Percentiles rank a stretch among this genome's conserved stretches.
Evolutionary conservation across 2,113 vertebrate species (phyloP).

Genomic region (Colius striatus): DNA sequence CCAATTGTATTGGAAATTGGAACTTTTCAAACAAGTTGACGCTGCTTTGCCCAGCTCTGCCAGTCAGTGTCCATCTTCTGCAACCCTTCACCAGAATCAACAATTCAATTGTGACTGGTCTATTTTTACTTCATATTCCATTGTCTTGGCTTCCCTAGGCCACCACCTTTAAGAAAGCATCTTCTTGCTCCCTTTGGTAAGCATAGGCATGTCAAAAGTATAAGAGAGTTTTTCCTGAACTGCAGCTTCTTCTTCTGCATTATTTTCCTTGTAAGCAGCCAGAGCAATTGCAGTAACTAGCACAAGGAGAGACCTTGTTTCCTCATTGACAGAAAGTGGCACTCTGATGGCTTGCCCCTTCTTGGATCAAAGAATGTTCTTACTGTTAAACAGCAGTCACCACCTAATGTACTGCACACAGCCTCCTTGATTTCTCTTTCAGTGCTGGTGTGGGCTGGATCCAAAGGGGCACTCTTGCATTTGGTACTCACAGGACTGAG

Average conservation of each 20-base stretch:
- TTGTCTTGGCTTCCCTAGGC: background rate
- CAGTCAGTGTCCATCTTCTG: background rate
- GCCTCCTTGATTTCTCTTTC: background rate
- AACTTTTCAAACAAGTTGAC: background rate
- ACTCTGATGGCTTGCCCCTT: background rate
- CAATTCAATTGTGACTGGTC: background rate
- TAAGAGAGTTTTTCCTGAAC: background rate
- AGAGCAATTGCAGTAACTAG: background rate
- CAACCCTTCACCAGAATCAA: background rate
- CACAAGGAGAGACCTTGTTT: background rate
- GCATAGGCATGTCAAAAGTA: too few relatives aligned
- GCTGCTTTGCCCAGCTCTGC: background rate
- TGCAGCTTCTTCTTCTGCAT: background rate
- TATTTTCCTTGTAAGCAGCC: background rate
- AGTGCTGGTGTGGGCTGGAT: accelerated
- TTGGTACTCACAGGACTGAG: background rate
- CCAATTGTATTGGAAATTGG: background rate
- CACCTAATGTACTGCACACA: accelerated
- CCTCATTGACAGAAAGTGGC: background rate
- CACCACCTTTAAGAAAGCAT: background rate
- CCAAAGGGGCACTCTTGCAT: background rate
- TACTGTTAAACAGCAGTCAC: background rate
- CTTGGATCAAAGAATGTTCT: background rate
- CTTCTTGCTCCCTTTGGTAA: background rate
- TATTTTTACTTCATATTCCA: background rate